Percentiles rank a stretch among this genome's conserved stretches.
These are phyloP conservation scores for Bubo blakistoni DNA, from an alignment of 2,113 vertebrate genomes.

Conservation along the genomic window DNA sequence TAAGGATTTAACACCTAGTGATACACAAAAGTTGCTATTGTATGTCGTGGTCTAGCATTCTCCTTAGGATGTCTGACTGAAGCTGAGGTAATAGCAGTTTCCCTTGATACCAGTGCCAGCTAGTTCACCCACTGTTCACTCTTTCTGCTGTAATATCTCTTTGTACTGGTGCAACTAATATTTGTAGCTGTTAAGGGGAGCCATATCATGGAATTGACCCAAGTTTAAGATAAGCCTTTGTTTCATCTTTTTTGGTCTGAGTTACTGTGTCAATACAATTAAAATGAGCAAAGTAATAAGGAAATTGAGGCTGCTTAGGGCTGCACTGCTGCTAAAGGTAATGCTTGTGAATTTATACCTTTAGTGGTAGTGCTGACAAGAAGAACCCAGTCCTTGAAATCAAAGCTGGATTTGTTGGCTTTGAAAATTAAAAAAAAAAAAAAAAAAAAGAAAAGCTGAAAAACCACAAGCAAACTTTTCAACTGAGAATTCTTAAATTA, in stretches of 20 bases:
- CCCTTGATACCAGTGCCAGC: not conserved
- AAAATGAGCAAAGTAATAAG: not conserved
- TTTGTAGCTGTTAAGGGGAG: not conserved
- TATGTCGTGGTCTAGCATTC: not conserved
- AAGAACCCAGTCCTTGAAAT: not conserved
- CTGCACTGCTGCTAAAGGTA: not conserved
- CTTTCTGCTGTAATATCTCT: not conserved
- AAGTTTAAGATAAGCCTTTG: not conserved
- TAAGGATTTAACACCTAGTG: not conserved
- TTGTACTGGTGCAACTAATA: not conserved
- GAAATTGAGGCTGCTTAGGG: not conserved
- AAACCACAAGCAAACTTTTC: not conserved
- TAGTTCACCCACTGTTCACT: not conserved
- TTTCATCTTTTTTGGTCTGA: not conserved
- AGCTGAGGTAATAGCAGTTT: not conserved
- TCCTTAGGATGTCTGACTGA: not conserved
- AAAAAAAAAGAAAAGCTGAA: not conserved
- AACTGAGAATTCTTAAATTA: not conserved
- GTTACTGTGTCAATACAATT: not conserved
- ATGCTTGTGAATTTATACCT: fast-evolving
- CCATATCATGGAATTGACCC: not conserved
- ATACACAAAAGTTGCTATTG: not conserved
- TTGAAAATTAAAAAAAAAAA: not conserved
- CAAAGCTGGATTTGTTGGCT: not conserved
- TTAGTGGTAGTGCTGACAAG: not conserved